Percentiles rank a stretch among this genome's conserved stretches.
Evolutionary conservation across 2,797 vertebrate genomes (phyloP).

Genomic region (Erethizon dorsatum): DNA sequence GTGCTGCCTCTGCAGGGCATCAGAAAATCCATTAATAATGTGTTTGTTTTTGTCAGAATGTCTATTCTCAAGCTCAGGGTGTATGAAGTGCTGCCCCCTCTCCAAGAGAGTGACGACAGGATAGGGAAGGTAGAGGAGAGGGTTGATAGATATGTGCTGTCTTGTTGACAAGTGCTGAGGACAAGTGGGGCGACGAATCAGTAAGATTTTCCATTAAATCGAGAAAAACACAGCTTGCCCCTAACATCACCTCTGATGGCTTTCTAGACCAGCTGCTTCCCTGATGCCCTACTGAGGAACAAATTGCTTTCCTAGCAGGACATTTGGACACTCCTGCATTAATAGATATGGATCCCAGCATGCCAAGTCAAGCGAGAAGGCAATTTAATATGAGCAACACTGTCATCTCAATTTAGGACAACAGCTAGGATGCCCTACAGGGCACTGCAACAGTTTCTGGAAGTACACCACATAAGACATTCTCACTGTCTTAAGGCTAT

Average conservation of each 20-base stretch:
- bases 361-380: conserved; percentile 89
- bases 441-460: conserved; percentile 88
- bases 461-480: conserved; percentile 86
- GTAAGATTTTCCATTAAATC: conserved; percentile 91
- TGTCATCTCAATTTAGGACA: conserved; percentile 94
- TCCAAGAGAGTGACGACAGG: conserved; percentile 82
- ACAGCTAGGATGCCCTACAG: conserved; percentile 90
- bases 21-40: conserved; percentile 87
- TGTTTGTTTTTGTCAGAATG: conserved; percentile 85
- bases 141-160: conserved; percentile 82
- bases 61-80: conserved; percentile 83
- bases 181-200: conserved; percentile 84
- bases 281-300: conserved; percentile 90
- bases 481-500: conserved; percentile 87
- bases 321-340: conserved; percentile 91
- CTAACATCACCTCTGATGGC: conserved; percentile 91
- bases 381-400: conserved; percentile 92
- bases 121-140: conserved; percentile 73
- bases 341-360: conserved; percentile 92
- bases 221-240: conserved; percentile 90
- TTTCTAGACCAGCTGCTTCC: conserved; percentile 92
- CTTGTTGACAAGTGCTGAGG: conserved; percentile 85
- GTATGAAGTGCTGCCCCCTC: conserved; percentile 85
- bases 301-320: conserved; percentile 94
- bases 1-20: conserved; percentile 82